Evolutionary conservation across 2,113 vertebrate genomes (phyloP), one percentile per base, ranked within the genome.

Genomic region (Orcinus orca): DNA sequence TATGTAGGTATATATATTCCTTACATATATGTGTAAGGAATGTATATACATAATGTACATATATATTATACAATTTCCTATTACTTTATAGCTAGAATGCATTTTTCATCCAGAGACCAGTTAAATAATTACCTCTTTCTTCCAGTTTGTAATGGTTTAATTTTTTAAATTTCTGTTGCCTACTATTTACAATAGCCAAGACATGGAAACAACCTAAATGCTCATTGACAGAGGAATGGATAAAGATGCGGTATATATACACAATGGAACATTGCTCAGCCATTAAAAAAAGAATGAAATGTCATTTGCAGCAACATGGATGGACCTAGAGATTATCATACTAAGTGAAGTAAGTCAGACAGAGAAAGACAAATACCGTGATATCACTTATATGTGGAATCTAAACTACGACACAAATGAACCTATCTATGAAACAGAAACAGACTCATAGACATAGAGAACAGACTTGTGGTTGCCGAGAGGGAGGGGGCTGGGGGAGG

Each of bases 51-150:
- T 62, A 88, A 47, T 23, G 13, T 44, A 88, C 25, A 65, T 11
- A 58, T 26, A 15, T 62, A 82, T 79, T 58, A 88, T 65, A 85
- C 8, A 86, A 8, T 74, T 38, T 82, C 74, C 81, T 82, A 70
- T 90, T 38, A 81, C 33, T 87, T 90, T 67, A 60, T 5, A 92
- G 10, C 79, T 88, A 73, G 50, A 50, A 87, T 50, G 6, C 33
- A 92, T 67, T 79, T 88, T 31, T 73, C 31, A 80, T 50, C 67
- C 58, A 62, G 29, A 90, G 33, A 67, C 7, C 62, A 71, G 33
- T 15, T 71, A 82, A 86, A 86, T 20, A 60, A 87, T 80, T 25
- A 76, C 38, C 7, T 93, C 85, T 95, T 96, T 84, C 38, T 88
- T 77, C 11, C 58, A 81, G 38, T 90, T 90, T 89, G 21, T 77